A percentile compares a stretch with the other conserved stretches of the same genome.
phyloP scores from a whole-genome alignment of 2,797 vertebrate genomes.

The Ctenochaetus hawaiiensis region DNA sequence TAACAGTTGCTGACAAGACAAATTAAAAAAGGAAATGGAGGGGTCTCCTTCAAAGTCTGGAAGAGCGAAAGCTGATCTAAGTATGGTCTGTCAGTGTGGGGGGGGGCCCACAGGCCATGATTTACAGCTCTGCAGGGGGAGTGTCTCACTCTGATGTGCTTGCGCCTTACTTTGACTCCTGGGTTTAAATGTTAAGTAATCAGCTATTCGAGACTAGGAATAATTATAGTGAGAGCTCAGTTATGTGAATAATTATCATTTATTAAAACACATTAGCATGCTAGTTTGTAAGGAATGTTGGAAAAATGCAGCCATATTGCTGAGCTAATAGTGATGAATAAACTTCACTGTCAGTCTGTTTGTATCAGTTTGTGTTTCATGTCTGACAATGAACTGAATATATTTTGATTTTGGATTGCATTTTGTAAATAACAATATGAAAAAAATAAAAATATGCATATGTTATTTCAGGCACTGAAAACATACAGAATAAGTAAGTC shows the following conservation, averaged over 20 bases:
- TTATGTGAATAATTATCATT: conserved; percentile 71
- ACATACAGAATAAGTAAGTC: not conserved
- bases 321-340: conserved; percentile 4
- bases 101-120: conserved; percentile 31
- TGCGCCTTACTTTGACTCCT: conserved; percentile 43
- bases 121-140: conserved; percentile 39
- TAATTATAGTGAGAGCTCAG: conserved; percentile 75
- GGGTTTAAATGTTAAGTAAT: conserved; percentile 70
- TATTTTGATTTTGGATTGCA: too few species aligned
- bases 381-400: not conserved
- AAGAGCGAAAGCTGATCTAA: conserved; percentile 52
- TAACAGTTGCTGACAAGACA: conserved; percentile 78
- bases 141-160: conserved; percentile 46
- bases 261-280: conserved; percentile 50
- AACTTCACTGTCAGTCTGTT: not conserved
- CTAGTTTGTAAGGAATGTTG: conserved; percentile 28
- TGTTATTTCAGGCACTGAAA: too few species aligned
- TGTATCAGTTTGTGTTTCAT: not conserved
- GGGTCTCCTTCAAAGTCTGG: conserved; percentile 52
- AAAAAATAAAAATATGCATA: too few species aligned
- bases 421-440: too few species aligned
- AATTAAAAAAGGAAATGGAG: conserved; percentile 57
- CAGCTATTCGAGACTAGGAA: conserved; percentile 75
- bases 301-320: not conserved
- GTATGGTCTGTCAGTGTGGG: conserved; percentile 34